Conservation (phyloP, 2,888 invertebrate genomes). For the Apantesis nais region DNA sequence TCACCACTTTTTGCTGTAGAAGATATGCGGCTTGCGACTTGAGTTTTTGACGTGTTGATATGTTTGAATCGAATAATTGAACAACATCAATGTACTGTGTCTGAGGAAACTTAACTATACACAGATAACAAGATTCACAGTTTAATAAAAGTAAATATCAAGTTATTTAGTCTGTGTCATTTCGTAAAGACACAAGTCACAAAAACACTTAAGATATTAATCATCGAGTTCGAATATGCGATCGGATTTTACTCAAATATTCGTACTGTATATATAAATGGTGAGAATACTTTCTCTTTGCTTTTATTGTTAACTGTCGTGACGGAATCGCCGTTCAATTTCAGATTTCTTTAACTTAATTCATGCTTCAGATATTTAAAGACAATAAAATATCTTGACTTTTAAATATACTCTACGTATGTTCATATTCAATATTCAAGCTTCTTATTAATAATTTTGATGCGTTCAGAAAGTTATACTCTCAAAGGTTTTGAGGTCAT, state of each 20-base stretch:
- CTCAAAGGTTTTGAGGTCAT: slow-evolving; percentile 47
- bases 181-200: not conserved
- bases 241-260: slow-evolving; percentile 17
- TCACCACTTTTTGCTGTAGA: too few species aligned
- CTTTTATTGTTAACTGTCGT: slow-evolving; percentile 32
- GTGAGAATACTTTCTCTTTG: slow-evolving; percentile 34
- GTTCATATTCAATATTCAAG: not conserved
- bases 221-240: not conserved
- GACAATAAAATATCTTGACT: slow-evolving; percentile 37
- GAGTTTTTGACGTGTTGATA: too few species aligned
- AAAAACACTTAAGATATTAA: not conserved
- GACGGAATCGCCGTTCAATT: slow-evolving; percentile 8
- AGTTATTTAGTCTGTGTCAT: not conserved
- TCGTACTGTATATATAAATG: slow-evolving; percentile 18
- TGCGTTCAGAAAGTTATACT: slow-evolving; percentile 42
- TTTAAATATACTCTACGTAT: slow-evolving; percentile 28
- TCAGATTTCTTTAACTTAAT: slow-evolving; percentile 8
- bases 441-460: slow-evolving; percentile 30
- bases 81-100: too few species aligned
- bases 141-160: too few species aligned
- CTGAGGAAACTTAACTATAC: too few species aligned
- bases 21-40: too few species aligned
- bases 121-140: too few species aligned
- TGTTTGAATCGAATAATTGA: too few species aligned
- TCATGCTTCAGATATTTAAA: slow-evolving; percentile 43